Base-by-base conservation (phyloP, 1,140 invertebrate genomes). In the Zaprionus vittiger region DNA sequence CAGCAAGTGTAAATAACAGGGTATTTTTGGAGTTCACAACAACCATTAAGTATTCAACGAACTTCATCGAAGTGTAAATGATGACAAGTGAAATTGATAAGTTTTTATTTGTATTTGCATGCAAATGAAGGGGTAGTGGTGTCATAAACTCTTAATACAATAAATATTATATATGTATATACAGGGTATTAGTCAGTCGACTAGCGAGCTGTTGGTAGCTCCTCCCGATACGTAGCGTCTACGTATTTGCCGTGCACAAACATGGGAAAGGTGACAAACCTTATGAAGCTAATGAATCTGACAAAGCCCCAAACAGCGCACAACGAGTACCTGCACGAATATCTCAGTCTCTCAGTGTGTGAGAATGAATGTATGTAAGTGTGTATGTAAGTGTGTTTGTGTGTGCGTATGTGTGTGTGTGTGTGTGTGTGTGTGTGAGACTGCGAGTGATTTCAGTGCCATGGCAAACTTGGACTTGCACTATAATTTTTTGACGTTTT, bases 241-340 rank as follows among this genome's bases (percentile, higher is more conserved):
- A 20, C 20, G 1, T 20, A 49, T 74, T 74, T 69, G 72, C 72
- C 28, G 22, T 14, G 28, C 47, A 55, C 72, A 74, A 74, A 74
- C 72, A 74, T 72, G 68, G 68, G 68, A 55, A 61, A 76, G 61
- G 61, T 65, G 68, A 72, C 73, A 76, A 76, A 65, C 73, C 68
- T 72, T 72, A 76, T 76, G 68, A 60, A 76, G 68, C 73, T 72
- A 76, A 76, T 76, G 73, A 76, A 65, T 62, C 73, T 76, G 61
- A 76, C 61, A 61, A 75, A 76, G 69, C 56, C 68, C n/a, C 38
- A 72, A 71, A 59, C 55, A 55, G 34, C 70, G 22, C 52, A 44
- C 38, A 44, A 62, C 65, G 38, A 74, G 57, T 69, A 74, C 65
- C 57, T 44, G 49, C 17, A 59, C 47, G 64, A 59, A 66, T 61